A percentile compares a stretch with the other conserved stretches of the same genome.
Conservation (phyloP, 2,113 vertebrate species). For the Rhabdornis inornatus region DNA sequence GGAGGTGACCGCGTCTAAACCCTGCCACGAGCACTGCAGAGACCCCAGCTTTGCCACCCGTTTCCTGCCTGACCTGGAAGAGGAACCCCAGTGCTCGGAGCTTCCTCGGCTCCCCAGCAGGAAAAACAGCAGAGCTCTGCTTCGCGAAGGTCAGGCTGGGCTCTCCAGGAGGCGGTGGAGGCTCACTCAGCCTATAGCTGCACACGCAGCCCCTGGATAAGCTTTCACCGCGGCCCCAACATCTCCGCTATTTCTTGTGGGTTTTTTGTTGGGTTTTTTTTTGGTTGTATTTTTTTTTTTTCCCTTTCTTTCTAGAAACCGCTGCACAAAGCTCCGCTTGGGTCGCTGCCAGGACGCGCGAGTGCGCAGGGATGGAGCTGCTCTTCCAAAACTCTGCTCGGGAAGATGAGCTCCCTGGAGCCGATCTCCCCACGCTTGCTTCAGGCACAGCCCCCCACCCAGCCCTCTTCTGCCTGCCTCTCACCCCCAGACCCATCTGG, state of each 20-base stretch:
- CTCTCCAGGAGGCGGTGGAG: neutral
- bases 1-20: too few relatives aligned
- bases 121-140: neutral
- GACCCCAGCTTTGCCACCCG: neutral
- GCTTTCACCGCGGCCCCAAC: neutral
- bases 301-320: neutral
- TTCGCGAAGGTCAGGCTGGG: neutral
- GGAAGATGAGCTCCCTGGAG: neutral
- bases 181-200: constrained; percentile 8
- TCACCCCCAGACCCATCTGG: neutral
- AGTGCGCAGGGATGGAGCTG: neutral
- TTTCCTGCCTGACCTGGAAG: constrained; percentile 58
- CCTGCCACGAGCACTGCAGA: accelerated
- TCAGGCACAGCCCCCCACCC: neutral
- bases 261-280: neutral
- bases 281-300: too few relatives aligned
- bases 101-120: constrained; percentile 20
- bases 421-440: neutral
- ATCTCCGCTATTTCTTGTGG: neutral
- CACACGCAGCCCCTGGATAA: neutral
- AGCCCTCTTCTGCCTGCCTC: neutral
- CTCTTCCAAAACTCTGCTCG: neutral
- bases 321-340: constrained; percentile 13
- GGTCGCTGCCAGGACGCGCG: neutral
- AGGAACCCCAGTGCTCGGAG: neutral